Base-by-base conservation (phyloP, 1,140 invertebrate species). In the Drosophila pseudoananassae region DNA sequence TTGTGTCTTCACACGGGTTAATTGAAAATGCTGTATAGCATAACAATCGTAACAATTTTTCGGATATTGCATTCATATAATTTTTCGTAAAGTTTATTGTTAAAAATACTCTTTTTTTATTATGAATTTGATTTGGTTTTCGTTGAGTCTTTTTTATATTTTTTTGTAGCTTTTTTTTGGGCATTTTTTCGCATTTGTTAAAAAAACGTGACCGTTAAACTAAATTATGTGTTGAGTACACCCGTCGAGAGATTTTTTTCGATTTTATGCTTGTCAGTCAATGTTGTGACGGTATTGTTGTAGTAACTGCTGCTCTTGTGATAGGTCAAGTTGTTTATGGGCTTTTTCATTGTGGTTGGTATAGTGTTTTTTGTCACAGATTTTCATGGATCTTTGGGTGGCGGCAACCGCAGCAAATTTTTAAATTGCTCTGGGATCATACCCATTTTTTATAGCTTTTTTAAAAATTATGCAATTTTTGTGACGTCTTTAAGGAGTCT, bases 161-260 rank as follows among this genome's bases (percentile, higher is more conserved):
- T 20, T 52, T 40, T 14, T 8, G n/a, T n/a, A n/a, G n/a, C n/a
- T 38, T 36, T 49, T 61, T 49, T 45, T 65, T 50, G 27, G 25
- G 8, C 46, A 74, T 74, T 74, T 76, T 73, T 52, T 27, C 17
- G 61, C 33, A 51, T 75, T 71, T 78, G 73, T 64, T 57, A 69
- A 74, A 33, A 72, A 87, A 87, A 82, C 82, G 76, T 87, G 83
- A 87, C 63, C 66, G 66, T 79, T 82, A 73, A 88, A 88, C 74
- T 66, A 64, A 87, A 87, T 76, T 72, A 87, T 85, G 57, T 78
- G 65, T 63, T 51, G 46, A 68, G 60, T 66, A 53, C 60, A 60
- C 50, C 40, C 38, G 47, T 59, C 64, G 54, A 20, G 31, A 17
- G 6, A 45, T 27, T 51, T 36, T 49, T 49, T 60, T 36, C 40